A percentile compares a stretch with the other conserved stretches of the same genome.
Evolutionary conservation across 1,140 invertebrate species (phyloP).

Genomic region (Armadillidium nasatum): DNA sequence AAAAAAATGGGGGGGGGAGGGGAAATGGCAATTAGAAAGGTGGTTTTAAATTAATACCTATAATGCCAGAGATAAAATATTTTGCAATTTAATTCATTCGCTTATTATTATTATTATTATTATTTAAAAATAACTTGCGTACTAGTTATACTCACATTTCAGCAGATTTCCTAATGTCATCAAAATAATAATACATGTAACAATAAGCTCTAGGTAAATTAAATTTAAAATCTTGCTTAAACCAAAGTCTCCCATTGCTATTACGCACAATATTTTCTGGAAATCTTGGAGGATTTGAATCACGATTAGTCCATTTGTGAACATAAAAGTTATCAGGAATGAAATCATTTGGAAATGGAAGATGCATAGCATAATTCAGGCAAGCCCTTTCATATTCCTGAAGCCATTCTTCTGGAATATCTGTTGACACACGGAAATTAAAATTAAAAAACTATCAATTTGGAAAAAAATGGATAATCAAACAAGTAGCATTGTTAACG

Average conservation of each 20-base stretch:
- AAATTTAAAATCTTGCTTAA: slow-evolving; percentile 31
- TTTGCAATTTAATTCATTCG: too few species aligned
- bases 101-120: too few species aligned
- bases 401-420: slow-evolving; percentile 49
- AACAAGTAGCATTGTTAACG: too few species aligned
- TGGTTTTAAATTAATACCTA: too few species aligned
- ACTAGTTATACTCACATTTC: slow-evolving; percentile 56
- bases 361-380: slow-evolving; percentile 48
- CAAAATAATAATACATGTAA: slow-evolving; percentile 55
- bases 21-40: too few species aligned
- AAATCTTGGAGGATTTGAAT: slow-evolving; percentile 51
- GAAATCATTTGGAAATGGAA: slow-evolving; percentile 76
- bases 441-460: neutral
- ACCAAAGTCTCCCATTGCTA: slow-evolving; percentile 45
- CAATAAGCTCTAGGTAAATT: slow-evolving; percentile 39
- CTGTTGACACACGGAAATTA: slow-evolving; percentile 45
- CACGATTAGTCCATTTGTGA: slow-evolving; percentile 47
- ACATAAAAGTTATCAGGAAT: slow-evolving; percentile 76
- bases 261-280: slow-evolving; percentile 62
- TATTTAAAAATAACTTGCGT: too few species aligned
- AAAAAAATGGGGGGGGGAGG: too few species aligned
- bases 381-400: slow-evolving; percentile 48
- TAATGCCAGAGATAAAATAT: too few species aligned
- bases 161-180: slow-evolving; percentile 77
- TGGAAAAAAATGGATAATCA: neutral